Evolutionary conservation across 2,113 vertebrate genomes (phyloP).

Genomic region (Callionymus lyra): DNA sequence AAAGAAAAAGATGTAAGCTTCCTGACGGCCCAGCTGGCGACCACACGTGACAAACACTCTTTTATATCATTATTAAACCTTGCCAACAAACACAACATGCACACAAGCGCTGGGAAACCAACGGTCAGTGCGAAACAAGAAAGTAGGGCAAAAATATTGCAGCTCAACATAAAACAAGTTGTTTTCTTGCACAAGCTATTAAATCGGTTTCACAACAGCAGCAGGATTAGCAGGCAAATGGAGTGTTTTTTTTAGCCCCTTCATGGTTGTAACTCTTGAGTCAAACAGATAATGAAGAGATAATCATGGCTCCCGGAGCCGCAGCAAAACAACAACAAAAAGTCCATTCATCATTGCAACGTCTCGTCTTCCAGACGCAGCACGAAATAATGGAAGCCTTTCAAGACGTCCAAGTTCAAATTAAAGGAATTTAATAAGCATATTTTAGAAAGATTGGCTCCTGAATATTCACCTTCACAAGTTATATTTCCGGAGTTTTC

Average conservation of each 20-base stretch:
- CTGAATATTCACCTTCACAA: too few species aligned
- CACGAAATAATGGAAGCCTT: conserved; percentile 3
- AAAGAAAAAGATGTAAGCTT: conserved; percentile 22
- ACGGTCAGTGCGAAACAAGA: conserved; percentile 14
- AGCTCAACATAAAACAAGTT: conserved; percentile 4
- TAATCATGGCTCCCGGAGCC: conserved; percentile 11
- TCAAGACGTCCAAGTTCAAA: not conserved
- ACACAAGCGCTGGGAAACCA: conserved; percentile 2
- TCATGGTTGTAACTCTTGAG: conserved; percentile 5
- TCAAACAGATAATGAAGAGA: conserved; percentile 24
- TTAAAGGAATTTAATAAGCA: not conserved
- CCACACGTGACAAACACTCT: conserved; percentile 6
- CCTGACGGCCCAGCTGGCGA: conserved; percentile 42
- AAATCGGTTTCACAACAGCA: not conserved
- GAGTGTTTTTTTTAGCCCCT: not conserved
- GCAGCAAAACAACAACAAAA: conserved; percentile 8
- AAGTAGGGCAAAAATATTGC: conserved; percentile 30
- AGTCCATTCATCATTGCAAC: conserved; percentile 8
- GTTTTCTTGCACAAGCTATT: conserved; percentile 7
- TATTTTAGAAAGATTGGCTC: not conserved
- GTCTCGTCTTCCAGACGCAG: conserved; percentile 5
- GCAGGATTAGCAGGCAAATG: conserved; percentile 7
- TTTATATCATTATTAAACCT: conserved; percentile 8
- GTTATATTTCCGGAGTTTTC: too few species aligned
- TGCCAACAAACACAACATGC: conserved; percentile 18